phyloP scores from a whole-genome alignment of 2,888 invertebrate genomes.

The Plagiodera versicolora region DNA sequence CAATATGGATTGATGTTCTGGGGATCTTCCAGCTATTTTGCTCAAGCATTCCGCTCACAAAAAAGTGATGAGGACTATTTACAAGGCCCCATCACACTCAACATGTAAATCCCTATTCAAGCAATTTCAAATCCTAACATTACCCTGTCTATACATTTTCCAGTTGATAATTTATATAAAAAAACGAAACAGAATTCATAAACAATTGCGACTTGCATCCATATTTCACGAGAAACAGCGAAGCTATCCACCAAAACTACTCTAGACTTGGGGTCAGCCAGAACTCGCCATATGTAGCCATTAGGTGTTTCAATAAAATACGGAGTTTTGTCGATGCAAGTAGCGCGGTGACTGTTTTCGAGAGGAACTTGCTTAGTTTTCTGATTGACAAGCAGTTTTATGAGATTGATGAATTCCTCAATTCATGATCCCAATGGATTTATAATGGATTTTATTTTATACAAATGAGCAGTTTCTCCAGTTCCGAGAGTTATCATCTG shows the following conservation, averaged over 20 bases:
- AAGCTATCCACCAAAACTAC: background rate
- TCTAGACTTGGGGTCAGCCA: constrained; percentile 6
- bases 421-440: background rate
- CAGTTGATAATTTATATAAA: background rate
- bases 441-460: too few species aligned
- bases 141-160: constrained; percentile 7
- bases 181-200: constrained; percentile 5
- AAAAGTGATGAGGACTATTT: background rate
- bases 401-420: constrained; percentile 4
- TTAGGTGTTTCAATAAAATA: constrained; percentile 6
- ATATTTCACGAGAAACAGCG: background rate
- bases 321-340: background rate
- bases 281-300: constrained; percentile 4
- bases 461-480: too few species aligned
- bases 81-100: background rate
- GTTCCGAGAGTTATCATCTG: too few species aligned
- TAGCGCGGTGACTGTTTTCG: constrained; percentile 3
- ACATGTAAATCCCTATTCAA: background rate
- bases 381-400: constrained; percentile 3
- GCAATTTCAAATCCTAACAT: constrained; percentile 3
- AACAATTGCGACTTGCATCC: background rate
- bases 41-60: constrained; percentile 1
- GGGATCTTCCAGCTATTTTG: constrained; percentile 7
- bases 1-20: constrained; percentile 11
- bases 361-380: constrained; percentile 8